Base-by-base conservation (phyloP, 2,113 vertebrate species). In the Tylochromis polylepis region DNA sequence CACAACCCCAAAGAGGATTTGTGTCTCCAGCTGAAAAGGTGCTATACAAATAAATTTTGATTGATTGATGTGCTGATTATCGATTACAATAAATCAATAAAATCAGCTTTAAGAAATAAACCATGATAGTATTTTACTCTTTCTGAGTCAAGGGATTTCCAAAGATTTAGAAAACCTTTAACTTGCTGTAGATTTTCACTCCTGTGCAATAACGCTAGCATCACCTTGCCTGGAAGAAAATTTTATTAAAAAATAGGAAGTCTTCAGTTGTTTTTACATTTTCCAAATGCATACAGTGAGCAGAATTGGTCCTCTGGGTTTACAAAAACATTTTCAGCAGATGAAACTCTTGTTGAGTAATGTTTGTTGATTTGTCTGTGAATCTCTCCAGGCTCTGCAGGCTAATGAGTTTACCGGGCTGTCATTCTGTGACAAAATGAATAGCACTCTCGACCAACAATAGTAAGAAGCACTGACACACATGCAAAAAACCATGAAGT, bases 321-420 rank as follows among this genome's bases (percentile, higher is more conserved):
- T 43, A 70, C 15, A 1, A 38, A 7, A 29, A 3, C 15, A 0
- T 7, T 75, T 29, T 49, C 24, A 49, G 46, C 9, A 49, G 41
- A 75, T 49, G 9, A 75, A 75, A 49, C 5, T 49, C 15, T 18
- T 8, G 27, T 11, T 34, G 79, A n/a, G 0, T 20, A 11, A 29
- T 49, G 36, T 36, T 55, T 34, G 3, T 72, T 57, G 4, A 16
- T 29, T 16, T 43, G 14, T 70, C 0, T 36, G 15, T 49, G 67
- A 11, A 86, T 91, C 49, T 91, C 60, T 36, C 31, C 91, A 98
- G 97, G 97, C 97, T 93, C 93, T 99, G 88, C 93, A 96, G 85
- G 55, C 97, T 38, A 99, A 97, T 85, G 98, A 99, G 89, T 96
- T 98, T 84, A 31, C 70, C 2, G 97, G 95, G 2, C 94, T 96